phyloP scores from a whole-genome alignment of 2,888 invertebrate genomes.

The Incurvaria masculella region DNA sequence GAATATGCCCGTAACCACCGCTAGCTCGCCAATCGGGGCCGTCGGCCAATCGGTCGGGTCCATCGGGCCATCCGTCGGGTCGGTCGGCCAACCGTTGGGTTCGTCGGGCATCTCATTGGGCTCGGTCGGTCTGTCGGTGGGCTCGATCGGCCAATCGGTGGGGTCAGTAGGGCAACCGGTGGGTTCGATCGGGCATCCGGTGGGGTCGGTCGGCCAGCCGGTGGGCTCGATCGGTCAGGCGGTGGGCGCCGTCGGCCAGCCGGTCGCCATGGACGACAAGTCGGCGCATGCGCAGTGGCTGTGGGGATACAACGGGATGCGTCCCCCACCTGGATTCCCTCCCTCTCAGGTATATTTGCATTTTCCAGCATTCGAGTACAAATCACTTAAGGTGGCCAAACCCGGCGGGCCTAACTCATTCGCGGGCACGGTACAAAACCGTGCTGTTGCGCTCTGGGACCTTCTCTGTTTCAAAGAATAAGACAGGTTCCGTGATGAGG shows the following conservation, averaged over 20 bases:
- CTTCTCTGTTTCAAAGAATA: too few relatives aligned
- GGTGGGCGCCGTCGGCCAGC: slow-evolving; percentile 18
- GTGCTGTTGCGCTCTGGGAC: too few relatives aligned
- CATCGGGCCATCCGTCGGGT: slow-evolving; percentile 14
- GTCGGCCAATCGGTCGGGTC: slow-evolving; percentile 8
- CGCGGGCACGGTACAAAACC: too few relatives aligned
- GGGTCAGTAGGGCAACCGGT: slow-evolving; percentile 10
- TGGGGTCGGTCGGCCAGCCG: slow-evolving; percentile 12
- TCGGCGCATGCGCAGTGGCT: slow-evolving; percentile 2
- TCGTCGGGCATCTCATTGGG: slow-evolving; percentile 15
- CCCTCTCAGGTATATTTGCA: slow-evolving; percentile 14
- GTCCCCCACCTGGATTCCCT: slow-evolving; percentile 28
- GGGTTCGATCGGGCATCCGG: slow-evolving; percentile 12
- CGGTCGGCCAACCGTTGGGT: slow-evolving; percentile 6
- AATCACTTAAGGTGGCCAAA: too few relatives aligned
- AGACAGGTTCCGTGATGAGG: too few relatives aligned
- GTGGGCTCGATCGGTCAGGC: background rate
- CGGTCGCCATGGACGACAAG: background rate
- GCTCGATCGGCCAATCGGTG: slow-evolving; percentile 13
- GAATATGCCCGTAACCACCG: background rate
- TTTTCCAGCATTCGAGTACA: too few relatives aligned
- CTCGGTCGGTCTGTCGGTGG: slow-evolving; percentile 8
- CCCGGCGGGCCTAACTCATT: too few relatives aligned
- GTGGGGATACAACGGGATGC: slow-evolving; percentile 14
- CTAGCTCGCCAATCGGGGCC: slow-evolving; percentile 11